Percentiles rank a stretch among this genome's conserved stretches.
These are phyloP conservation scores for Pelodiscus sinensis DNA, from an alignment of 2,113 vertebrate species.

Conservation along the genomic window DNA sequence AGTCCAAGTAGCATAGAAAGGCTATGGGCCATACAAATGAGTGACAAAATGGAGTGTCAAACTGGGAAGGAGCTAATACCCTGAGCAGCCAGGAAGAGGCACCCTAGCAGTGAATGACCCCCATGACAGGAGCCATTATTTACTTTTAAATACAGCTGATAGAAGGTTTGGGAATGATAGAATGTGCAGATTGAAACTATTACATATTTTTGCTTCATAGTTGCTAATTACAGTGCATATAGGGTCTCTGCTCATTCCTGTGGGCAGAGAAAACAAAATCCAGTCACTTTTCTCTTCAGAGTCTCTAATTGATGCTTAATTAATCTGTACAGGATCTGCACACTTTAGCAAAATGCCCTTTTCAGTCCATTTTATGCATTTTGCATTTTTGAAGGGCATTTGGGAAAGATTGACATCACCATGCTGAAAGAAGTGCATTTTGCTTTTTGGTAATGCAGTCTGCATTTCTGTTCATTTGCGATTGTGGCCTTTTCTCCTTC, in stretches of 20 bases:
- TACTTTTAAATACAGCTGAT: conserved; percentile 41
- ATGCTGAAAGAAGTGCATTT: conserved; percentile 35
- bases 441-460: conserved; percentile 25
- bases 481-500: conserved; percentile 54
- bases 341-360: conserved; percentile 70
- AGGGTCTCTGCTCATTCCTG: conserved; percentile 31
- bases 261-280: conserved; percentile 62
- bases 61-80: neutral
- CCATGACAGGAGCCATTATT: neutral
- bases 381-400: conserved; percentile 69
- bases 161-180: conserved; percentile 24
- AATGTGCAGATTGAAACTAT: conserved; percentile 33
- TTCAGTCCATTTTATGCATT: conserved; percentile 56
- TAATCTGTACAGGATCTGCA: conserved; percentile 74
- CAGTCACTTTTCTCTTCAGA: conserved; percentile 57
- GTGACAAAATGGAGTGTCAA: neutral
- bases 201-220: conserved; percentile 9
- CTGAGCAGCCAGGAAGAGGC: neutral
- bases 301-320: conserved; percentile 72
- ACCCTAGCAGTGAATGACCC: neutral
- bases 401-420: conserved; percentile 50
- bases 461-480: conserved; percentile 54
- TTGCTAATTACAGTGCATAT: conserved; percentile 4
- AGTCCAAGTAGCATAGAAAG: neutral
- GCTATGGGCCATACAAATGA: neutral